phyloP scores from a whole-genome alignment of 1,140 invertebrate genomes.

The Pantala flavescens region DNA sequence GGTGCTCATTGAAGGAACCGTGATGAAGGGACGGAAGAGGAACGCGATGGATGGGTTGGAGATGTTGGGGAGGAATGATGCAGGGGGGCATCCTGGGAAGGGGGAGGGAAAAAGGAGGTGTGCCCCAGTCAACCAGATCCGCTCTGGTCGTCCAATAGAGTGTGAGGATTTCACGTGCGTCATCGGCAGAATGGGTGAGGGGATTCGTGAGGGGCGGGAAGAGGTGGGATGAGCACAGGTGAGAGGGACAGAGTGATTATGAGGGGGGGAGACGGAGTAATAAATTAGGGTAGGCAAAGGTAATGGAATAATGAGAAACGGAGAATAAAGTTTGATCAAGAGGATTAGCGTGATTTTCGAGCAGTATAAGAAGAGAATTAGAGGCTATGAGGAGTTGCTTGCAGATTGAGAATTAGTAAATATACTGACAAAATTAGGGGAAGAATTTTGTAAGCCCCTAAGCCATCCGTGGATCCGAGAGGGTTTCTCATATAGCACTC shows the following conservation, averaged over 20 bases:
- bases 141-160: neutral
- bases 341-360: too few species aligned
- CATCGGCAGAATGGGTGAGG: neutral
- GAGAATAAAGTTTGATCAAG: neutral
- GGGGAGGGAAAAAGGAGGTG: neutral
- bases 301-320: neutral
- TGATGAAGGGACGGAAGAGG: neutral
- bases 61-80: neutral
- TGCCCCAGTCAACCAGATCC: neutral
- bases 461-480: too few species aligned
- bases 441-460: too few species aligned
- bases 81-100: neutral
- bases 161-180: neutral
- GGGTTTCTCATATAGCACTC: too few species aligned
- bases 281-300: neutral
- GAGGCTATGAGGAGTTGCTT: too few species aligned
- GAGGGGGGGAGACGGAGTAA: neutral
- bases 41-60: neutral
- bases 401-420: too few species aligned
- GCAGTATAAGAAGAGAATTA: too few species aligned
- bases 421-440: too few species aligned
- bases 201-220: neutral
- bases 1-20: neutral
- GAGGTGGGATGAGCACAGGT: neutral
- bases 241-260: neutral